Evolutionary conservation across 1,140 invertebrate genomes (phyloP).

Genomic region (Propsilocerus akamusi): DNA sequence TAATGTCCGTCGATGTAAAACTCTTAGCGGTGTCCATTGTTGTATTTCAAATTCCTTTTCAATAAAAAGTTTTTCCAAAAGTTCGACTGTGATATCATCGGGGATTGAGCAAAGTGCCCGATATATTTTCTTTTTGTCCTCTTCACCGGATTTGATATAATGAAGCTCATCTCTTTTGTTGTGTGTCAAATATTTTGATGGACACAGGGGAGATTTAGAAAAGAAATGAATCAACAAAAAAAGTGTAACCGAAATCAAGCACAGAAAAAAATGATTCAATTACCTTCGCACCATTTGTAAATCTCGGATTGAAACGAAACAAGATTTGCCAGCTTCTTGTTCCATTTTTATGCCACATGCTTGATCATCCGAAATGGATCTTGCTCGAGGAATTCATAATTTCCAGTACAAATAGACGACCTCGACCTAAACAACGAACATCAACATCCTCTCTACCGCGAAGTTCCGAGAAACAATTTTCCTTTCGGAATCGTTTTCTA

Average conservation of each 20-base stretch:
- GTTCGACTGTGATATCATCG: conserved; percentile 25
- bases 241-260: background rate
- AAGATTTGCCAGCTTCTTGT: conserved; percentile 35
- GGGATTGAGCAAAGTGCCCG: conserved; percentile 46
- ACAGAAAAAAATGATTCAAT: conserved; percentile 10
- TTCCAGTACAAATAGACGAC: conserved; percentile 74
- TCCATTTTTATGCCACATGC: conserved; percentile 27
- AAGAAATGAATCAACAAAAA: background rate
- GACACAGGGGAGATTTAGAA: background rate
- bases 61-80: conserved; percentile 32
- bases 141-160: conserved; percentile 70
- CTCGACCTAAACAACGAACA: conserved; percentile 69
- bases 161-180: conserved; percentile 34
- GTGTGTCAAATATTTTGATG: background rate
- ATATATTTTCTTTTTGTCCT: conserved; percentile 70
- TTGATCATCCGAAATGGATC: conserved; percentile 29
- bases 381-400: conserved; percentile 47
- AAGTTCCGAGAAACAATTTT: too few relatives aligned
- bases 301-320: conserved; percentile 39
- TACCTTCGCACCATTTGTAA: conserved; percentile 44
- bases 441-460: conserved; percentile 86
- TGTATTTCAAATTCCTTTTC: conserved; percentile 31
- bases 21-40: conserved; percentile 69
- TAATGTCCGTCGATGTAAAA: conserved; percentile 62
- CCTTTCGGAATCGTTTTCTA: too few relatives aligned